A percentile compares a stretch with the other conserved stretches of the same genome.
Evolutionary conservation across 2,113 vertebrate species (phyloP).

Genomic region (Synchiropus splendidus): DNA sequence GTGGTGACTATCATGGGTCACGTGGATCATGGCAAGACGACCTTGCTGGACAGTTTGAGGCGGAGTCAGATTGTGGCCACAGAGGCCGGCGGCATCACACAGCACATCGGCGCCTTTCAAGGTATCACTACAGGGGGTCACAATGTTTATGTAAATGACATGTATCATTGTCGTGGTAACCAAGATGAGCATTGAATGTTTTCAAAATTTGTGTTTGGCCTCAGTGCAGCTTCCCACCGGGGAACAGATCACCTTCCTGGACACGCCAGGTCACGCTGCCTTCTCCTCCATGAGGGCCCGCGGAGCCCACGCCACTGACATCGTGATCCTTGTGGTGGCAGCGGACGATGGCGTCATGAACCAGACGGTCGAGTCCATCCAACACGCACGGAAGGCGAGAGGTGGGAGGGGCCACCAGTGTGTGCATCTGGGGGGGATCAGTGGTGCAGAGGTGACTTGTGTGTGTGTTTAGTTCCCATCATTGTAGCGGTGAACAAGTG

Average conservation of each 20-base stretch:
- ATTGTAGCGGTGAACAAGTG: conserved; percentile 95
- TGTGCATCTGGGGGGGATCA: conserved; percentile 64
- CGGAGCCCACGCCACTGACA: conserved; percentile 84
- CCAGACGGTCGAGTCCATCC: conserved; percentile 89
- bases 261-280: conserved; percentile 93
- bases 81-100: conserved; percentile 66
- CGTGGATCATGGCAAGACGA: conserved; percentile 95
- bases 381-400: conserved; percentile 76
- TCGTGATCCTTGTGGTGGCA: conserved; percentile 86
- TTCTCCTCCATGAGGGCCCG: conserved; percentile 90
- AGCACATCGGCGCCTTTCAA: conserved; percentile 56
- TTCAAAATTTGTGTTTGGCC: background rate
- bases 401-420: conserved; percentile 53
- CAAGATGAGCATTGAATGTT: no score
- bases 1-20: conserved; percentile 97
- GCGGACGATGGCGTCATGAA: conserved; percentile 97
- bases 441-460: background rate
- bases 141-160: no score
- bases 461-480: conserved; percentile 73
- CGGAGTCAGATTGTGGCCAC: conserved; percentile 78
- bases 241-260: conserved; percentile 93
- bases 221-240: conserved; percentile 84
- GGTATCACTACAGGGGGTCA: no score
- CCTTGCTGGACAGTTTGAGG: conserved; percentile 83
- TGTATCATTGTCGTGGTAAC: background rate